A percentile compares a stretch with the other conserved stretches of the same genome.
Conservation (phyloP, 1,140 invertebrate genomes). For the Cydia amplana region DNA sequence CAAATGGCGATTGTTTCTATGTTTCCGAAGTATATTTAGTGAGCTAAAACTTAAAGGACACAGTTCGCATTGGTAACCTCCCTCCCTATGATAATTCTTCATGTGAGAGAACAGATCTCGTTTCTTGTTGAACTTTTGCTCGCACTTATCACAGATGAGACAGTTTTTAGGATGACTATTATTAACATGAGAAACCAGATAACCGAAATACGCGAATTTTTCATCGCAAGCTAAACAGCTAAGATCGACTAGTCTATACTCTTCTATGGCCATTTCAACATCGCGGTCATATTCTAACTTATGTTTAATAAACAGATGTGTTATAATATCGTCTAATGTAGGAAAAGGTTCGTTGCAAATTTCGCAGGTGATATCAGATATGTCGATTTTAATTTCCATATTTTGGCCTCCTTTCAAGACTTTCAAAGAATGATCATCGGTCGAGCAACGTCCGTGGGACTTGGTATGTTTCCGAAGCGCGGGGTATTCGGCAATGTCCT, state of each 20-base stretch:
- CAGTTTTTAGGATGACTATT: slow-evolving; percentile 69
- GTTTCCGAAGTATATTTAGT: slow-evolving; percentile 67
- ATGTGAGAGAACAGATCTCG: slow-evolving; percentile 70
- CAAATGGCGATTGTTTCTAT: slow-evolving; percentile 65
- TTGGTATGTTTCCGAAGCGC: slow-evolving; percentile 65
- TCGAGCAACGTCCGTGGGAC: slow-evolving; percentile 62
- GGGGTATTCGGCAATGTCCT: slow-evolving; percentile 56
- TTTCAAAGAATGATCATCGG: slow-evolving; percentile 63
- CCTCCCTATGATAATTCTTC: slow-evolving; percentile 71
- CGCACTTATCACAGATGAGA: slow-evolving; percentile 65
- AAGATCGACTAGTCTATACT: slow-evolving; percentile 60
- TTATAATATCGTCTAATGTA: slow-evolving; percentile 52
- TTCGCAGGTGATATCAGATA: slow-evolving; percentile 60
- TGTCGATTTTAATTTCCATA: slow-evolving; percentile 73
- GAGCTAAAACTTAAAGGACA: slow-evolving; percentile 64
- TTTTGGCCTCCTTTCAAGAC: slow-evolving; percentile 66
- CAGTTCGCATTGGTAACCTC: slow-evolving; percentile 64
- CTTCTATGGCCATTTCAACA: slow-evolving; percentile 68
- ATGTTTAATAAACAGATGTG: slow-evolving; percentile 61
- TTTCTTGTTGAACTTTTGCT: slow-evolving; percentile 72
- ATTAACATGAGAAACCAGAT: slow-evolving; percentile 69
- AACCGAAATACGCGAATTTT: slow-evolving; percentile 69
- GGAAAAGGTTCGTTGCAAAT: slow-evolving; percentile 58
- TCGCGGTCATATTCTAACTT: slow-evolving; percentile 59
- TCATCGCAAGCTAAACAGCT: slow-evolving; percentile 58